These are phyloP conservation scores for Lasioglossum oenotherae DNA, from an alignment of 2,888 invertebrate species.

Conservation along the genomic window DNA sequence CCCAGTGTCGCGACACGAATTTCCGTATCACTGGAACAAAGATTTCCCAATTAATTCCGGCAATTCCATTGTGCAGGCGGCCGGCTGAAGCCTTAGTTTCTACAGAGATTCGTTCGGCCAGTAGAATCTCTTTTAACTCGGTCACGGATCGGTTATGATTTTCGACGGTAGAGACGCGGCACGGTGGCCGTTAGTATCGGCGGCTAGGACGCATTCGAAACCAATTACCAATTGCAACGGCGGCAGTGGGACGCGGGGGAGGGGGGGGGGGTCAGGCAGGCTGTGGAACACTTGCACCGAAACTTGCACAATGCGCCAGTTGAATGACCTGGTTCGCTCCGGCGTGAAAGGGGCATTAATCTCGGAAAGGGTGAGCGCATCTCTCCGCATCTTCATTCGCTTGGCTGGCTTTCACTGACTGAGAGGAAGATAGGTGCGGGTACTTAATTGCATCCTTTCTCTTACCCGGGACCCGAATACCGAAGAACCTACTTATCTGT, in stretches of 20 bases:
- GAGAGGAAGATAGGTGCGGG: constrained; percentile 41
- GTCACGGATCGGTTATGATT: constrained; percentile 5
- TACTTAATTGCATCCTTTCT: constrained; percentile 56
- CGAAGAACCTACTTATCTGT: constrained; percentile 39
- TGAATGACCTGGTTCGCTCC: constrained; percentile 44
- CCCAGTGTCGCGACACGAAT: background rate
- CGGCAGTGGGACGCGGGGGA: background rate
- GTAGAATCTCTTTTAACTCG: background rate
- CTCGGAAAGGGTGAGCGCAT: constrained; percentile 46
- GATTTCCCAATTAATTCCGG: background rate
- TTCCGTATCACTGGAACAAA: background rate
- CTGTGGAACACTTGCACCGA: constrained; percentile 31
- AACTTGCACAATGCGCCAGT: constrained; percentile 32
- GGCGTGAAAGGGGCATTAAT: constrained; percentile 52
- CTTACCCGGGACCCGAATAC: constrained; percentile 41
- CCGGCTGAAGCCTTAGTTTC: background rate
- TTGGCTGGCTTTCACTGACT: constrained; percentile 49
- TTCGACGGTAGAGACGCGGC: background rate
- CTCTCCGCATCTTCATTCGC: constrained; percentile 50
- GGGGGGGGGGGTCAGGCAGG: background rate
- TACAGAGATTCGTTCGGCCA: background rate
- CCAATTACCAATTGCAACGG: constrained; percentile 36
- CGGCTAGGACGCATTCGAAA: constrained; percentile 18
- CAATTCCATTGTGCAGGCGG: background rate
- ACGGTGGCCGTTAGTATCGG: constrained; percentile 4